Percentiles rank a stretch among this genome's conserved stretches.
phyloP scores from a whole-genome alignment of 2,113 vertebrate genomes.

The Sebastes fasciatus region DNA sequence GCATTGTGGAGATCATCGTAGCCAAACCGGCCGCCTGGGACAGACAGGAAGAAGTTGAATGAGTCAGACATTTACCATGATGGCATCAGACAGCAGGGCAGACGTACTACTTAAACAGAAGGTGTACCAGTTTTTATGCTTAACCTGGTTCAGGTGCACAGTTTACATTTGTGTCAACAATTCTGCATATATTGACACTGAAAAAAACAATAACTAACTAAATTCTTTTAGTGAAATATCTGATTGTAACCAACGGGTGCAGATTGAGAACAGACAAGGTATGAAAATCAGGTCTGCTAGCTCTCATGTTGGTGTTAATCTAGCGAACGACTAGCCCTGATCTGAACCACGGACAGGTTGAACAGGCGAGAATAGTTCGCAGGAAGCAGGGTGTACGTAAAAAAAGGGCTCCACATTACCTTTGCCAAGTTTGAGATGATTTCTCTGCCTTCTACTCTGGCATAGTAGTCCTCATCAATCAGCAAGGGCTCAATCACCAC shows the following conservation, averaged over 20 bases:
- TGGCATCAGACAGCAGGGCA: too few relatives aligned
- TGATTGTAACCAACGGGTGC: conserved; percentile 72
- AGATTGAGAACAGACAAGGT: conserved; percentile 75
- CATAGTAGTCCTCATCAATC: conserved; percentile 99
- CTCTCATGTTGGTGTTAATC: conserved; percentile 75
- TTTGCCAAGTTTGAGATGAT: conserved; percentile 99
- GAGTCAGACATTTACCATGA: neutral
- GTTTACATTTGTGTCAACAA: neutral
- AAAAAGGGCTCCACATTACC: conserved; percentile 80
- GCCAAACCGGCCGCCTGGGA: conserved; percentile 96
- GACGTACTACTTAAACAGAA: neutral
- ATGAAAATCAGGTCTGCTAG: conserved; percentile 26
- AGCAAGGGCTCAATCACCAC: conserved; percentile 97
- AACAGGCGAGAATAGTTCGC: conserved; percentile 79
- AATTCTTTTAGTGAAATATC: neutral
- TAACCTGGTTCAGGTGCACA: too few relatives aligned
- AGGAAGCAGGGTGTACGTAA: neutral
- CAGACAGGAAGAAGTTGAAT: neutral
- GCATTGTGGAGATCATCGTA: conserved; percentile 99
- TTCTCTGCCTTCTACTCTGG: conserved; percentile 98
- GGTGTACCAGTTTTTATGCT: too few relatives aligned
- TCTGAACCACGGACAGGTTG: conserved; percentile 66
- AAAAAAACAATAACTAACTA: neutral
- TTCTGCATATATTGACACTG: neutral
- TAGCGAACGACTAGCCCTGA: conserved; percentile 78